Evolutionary conservation across 1,140 invertebrate species (phyloP).

Genomic region (Bombyx mandarina): DNA sequence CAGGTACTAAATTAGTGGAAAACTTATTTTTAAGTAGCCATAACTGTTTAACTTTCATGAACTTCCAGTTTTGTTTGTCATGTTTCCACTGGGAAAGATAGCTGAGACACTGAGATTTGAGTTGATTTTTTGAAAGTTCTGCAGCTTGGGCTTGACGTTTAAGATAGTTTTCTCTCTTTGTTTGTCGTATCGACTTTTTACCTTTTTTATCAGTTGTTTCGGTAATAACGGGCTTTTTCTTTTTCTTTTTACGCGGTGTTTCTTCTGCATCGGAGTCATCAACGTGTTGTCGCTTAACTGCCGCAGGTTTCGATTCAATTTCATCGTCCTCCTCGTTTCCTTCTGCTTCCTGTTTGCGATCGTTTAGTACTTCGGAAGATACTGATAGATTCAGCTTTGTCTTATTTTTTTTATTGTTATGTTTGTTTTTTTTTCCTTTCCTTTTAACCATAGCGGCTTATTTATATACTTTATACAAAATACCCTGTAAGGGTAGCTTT

Average conservation of each 20-base stretch:
- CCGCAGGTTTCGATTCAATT: neutral
- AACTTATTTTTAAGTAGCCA: constrained; percentile 81
- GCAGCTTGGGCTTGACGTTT: constrained; percentile 52
- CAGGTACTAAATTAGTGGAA: constrained; percentile 71
- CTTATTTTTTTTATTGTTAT: constrained; percentile 17
- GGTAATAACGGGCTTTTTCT: constrained; percentile 24
- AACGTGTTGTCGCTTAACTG: constrained; percentile 11
- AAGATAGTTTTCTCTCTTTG: constrained; percentile 60
- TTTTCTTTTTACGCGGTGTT: constrained; percentile 52
- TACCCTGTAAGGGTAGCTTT: no score
- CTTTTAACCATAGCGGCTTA: neutral
- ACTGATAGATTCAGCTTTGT: constrained; percentile 1
- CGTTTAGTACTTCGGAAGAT: constrained; percentile 7
- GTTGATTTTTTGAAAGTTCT: constrained; percentile 49
- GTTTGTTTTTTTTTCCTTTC: constrained; percentile 16
- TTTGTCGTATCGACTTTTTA: constrained; percentile 62
- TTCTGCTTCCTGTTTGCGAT: constrained; percentile 6
- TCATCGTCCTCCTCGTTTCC: constrained; percentile 6
- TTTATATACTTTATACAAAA: no score
- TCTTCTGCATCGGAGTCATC: constrained; percentile 35
- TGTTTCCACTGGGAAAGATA: constrained; percentile 81
- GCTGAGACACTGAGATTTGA: constrained; percentile 67
- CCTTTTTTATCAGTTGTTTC: constrained; percentile 40
- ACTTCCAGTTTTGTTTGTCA: constrained; percentile 79
- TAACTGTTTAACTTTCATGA: constrained; percentile 82